Base-by-base conservation (phyloP, 2,888 invertebrate species). In the Caenorhabditis auriculariae region DNA sequence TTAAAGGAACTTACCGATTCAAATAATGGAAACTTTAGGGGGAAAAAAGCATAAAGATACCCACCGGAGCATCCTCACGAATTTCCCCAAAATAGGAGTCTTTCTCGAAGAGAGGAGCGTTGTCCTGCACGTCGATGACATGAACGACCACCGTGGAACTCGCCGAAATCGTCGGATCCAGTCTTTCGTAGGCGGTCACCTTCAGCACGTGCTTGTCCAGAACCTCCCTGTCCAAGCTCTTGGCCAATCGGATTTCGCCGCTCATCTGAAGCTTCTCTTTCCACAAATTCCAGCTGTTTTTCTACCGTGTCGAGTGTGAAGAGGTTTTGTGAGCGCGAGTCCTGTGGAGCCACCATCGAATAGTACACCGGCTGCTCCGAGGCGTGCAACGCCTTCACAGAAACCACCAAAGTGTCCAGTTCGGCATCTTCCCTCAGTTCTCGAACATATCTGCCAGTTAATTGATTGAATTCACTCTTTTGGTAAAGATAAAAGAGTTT, bases 81-180 rank as follows among this genome's bases (percentile, higher is more conserved):
- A 95, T 88, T 15, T 89, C 88, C 0, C 92, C 89, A 75, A 91
- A 91, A 82, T 94, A 95, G 72, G 90, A 89, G 56, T 88, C 88
- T 83, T 90, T 88, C 83, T 95, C 95, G 82, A 96, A 96, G 4
- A 88, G 87, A 0, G 96, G 96, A 21, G 89, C 87, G 81, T 96
- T 93, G 83, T 96, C 96, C 82, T 96, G 96, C 69, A 91, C 90
- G 83, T 96, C 96, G 51, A 91, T 83, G 0, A 96, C 93, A 82
- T 91, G 91, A 52, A 96, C 91, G 21, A 77, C 66, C 2, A 80
- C 74, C 2, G 74, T 74, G 19, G 75, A 61, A 27, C 67, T 72
- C n/a, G 72, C 65, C n/a, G 72, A 69, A 9, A 75, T 57, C 15
- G 75, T 72, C 19, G 78, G 75, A 47, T 79, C 75, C 19, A 76